Evolutionary conservation across 2,113 vertebrate species (phyloP).

Genomic region (Pampusana beccarii): DNA sequence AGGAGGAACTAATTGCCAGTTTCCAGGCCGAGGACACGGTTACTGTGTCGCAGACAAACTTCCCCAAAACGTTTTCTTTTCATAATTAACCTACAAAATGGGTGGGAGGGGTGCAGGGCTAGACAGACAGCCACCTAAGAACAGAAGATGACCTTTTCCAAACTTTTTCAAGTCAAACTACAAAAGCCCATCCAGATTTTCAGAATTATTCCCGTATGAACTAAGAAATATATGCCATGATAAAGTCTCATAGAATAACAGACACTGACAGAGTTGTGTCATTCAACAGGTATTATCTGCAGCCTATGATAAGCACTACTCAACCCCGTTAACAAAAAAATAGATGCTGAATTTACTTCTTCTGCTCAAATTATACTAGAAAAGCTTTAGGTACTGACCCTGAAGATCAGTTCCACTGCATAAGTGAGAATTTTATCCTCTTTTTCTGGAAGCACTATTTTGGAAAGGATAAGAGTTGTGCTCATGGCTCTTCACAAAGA

Average conservation of each 20-base stretch:
- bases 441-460: background rate
- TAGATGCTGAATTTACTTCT: background rate
- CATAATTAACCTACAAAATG: background rate
- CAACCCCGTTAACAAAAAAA: background rate
- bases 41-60: background rate
- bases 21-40: accelerated
- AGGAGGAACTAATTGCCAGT: background rate
- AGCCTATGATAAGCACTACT: background rate
- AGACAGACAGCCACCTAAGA: background rate
- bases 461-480: background rate
- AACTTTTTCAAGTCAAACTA: background rate
- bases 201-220: background rate
- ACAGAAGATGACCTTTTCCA: background rate
- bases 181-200: background rate
- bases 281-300: background rate
- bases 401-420: background rate
- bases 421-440: background rate
- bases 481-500: background rate
- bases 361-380: background rate
- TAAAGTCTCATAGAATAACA: background rate
- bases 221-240: background rate
- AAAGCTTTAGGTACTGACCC: background rate
- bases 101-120: accelerated
- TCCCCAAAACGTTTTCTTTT: background rate
- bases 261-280: background rate